Evolutionary conservation across 2,888 invertebrate genomes (phyloP).

Genomic region (Rotaria macrura): DNA sequence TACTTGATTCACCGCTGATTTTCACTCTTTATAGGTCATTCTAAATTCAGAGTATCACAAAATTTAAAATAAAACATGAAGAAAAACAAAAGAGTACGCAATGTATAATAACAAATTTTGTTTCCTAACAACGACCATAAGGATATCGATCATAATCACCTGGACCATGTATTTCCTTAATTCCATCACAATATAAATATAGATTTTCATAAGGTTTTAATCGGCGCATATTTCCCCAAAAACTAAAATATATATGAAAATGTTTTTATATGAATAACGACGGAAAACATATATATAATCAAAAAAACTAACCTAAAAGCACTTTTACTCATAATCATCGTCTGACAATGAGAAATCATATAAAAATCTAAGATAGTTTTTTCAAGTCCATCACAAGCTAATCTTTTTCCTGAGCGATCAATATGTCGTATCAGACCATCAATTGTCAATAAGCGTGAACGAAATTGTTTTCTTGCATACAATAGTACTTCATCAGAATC

Average conservation of each 20-base stretch:
- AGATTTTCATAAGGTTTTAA: constrained; percentile 12
- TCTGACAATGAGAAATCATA: not conserved
- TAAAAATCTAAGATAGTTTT: constrained; percentile 4
- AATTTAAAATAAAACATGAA: not conserved
- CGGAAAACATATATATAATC: not conserved
- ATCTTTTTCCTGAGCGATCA: not conserved
- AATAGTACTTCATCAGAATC: not conserved
- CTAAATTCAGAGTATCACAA: not conserved
- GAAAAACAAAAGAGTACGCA: not conserved
- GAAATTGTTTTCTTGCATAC: not conserved
- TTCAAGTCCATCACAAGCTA: not conserved
- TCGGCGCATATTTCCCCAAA: constrained; percentile 4
- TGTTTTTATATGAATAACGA: too few species aligned
- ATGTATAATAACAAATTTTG: not conserved
- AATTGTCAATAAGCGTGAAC: not conserved
- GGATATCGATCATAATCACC: constrained; percentile 21
- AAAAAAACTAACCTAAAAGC: not conserved
- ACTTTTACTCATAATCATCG: constrained; percentile 1
- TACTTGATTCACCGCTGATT: too few species aligned
- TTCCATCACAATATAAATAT: constrained; percentile 17
- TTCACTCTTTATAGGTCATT: not conserved
- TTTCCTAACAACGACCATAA: not conserved
- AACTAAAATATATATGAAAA: not conserved
- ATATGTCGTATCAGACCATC: not conserved
- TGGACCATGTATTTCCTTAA: not conserved